phyloP scores from a whole-genome alignment of 1,140 invertebrate genomes.

The Aethina tumida region DNA sequence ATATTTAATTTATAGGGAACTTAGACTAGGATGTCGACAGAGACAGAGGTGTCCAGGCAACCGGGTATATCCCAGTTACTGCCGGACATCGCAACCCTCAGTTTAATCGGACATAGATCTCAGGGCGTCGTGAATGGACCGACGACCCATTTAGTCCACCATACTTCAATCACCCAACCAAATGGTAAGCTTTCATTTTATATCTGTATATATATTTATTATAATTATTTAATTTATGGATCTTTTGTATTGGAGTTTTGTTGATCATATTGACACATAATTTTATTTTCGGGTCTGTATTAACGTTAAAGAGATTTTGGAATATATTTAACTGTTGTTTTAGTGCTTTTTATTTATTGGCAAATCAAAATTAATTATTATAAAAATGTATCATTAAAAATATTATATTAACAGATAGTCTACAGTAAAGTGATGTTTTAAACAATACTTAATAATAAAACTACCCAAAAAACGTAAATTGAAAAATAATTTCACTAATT shows the following conservation, averaged over 20 bases:
- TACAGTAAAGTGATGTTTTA: too few relatives aligned
- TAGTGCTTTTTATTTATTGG: too few relatives aligned
- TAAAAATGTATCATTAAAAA: too few relatives aligned
- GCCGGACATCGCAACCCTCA: conserved; percentile 31
- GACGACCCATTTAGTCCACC: conserved; percentile 24
- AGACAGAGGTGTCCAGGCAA: conserved; percentile 31
- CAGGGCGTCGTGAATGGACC: too few relatives aligned
- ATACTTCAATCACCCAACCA: conserved; percentile 23
- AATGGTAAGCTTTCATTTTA: conserved; percentile 25
- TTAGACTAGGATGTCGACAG: conserved; percentile 24
- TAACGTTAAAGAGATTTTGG: too few relatives aligned
- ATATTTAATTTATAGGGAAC: neutral
- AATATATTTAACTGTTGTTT: too few relatives aligned
- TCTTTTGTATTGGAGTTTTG: conserved; percentile 1
- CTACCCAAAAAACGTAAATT: too few relatives aligned
- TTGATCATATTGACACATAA: neutral
- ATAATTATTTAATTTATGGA: conserved; percentile 5
- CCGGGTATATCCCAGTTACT: conserved; percentile 28
- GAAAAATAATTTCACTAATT: too few relatives aligned
- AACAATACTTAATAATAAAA: too few relatives aligned
- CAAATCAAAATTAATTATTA: too few relatives aligned
- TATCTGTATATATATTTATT: neutral
- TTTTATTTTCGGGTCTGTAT: too few relatives aligned
- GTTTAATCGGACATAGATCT: conserved; percentile 29
- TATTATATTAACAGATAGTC: too few relatives aligned